These are phyloP conservation scores for Syritta pipiens DNA, from an alignment of 2,888 invertebrate genomes.

Conservation along the genomic window DNA sequence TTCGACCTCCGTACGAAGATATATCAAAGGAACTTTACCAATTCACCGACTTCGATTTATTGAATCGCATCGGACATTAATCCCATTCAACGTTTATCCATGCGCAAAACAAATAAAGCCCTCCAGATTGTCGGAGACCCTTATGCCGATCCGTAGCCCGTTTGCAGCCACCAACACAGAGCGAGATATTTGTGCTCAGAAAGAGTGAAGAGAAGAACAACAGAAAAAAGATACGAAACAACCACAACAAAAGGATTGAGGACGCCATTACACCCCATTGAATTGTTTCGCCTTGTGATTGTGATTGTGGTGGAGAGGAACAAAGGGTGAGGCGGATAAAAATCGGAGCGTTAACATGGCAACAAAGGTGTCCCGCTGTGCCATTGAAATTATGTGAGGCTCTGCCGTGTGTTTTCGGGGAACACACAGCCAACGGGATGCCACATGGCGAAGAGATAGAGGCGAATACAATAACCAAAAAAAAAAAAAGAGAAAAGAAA, in stretches of 20 bases:
- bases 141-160: not conserved
- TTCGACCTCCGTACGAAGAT: not conserved
- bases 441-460: slow-evolving; percentile 55
- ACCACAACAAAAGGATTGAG: slow-evolving; percentile 67
- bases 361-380: slow-evolving; percentile 79
- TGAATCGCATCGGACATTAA: slow-evolving; percentile 67
- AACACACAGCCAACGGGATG: slow-evolving; percentile 38
- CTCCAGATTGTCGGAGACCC: slow-evolving; percentile 33
- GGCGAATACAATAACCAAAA: slow-evolving; percentile 10
- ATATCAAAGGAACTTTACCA: slow-evolving; percentile 59
- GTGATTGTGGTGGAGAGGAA: slow-evolving; percentile 31
- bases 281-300: slow-evolving; percentile 56
- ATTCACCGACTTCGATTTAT: slow-evolving; percentile 67
- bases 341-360: slow-evolving; percentile 79
- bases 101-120: slow-evolving; percentile 69
- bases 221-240: slow-evolving; percentile 13
- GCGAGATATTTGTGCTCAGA: slow-evolving; percentile 10
- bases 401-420: slow-evolving; percentile 45
- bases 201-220: not conserved
- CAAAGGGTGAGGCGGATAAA: slow-evolving; percentile 39
- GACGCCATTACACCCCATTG: slow-evolving; percentile 66
- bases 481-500: not conserved
- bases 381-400: slow-evolving; percentile 77
- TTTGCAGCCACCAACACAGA: slow-evolving; percentile 41
- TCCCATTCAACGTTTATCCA: slow-evolving; percentile 68